A percentile compares a stretch with the other conserved stretches of the same genome.
Evolutionary conservation across 2,797 vertebrate genomes (phyloP).

Genomic region (Limosa lapponica): DNA sequence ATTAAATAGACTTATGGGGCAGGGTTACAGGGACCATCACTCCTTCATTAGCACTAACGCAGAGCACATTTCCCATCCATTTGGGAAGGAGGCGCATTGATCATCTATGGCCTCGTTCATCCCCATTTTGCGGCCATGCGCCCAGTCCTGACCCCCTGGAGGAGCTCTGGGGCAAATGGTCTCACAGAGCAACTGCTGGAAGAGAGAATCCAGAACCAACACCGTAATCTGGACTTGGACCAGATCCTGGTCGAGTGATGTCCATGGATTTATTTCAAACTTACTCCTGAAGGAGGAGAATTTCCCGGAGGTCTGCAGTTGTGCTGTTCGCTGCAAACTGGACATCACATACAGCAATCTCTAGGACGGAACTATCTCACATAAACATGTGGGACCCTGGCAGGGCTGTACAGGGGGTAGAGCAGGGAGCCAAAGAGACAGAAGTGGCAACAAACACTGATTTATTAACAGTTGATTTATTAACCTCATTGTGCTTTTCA

Average conservation of each 20-base stretch:
- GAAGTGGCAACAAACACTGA: neutral
- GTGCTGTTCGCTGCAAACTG: neutral
- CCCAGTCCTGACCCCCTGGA: neutral
- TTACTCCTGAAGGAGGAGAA: neutral
- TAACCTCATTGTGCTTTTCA: neutral
- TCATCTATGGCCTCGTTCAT: neutral
- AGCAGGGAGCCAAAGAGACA: neutral
- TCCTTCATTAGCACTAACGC: neutral
- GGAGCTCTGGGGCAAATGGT: neutral
- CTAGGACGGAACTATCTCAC: accelerated
- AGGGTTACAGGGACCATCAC: neutral
- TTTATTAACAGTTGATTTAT: neutral
- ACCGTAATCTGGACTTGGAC: neutral
- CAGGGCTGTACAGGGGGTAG: neutral
- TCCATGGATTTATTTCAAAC: neutral
- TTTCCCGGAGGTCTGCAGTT: neutral
- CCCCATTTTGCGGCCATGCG: neutral
- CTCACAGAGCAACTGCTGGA: neutral
- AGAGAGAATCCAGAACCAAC: neutral
- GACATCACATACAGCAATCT: neutral
- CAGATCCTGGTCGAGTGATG: neutral
- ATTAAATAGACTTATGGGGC: neutral
- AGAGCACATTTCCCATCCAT: neutral
- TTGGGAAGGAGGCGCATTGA: neutral
- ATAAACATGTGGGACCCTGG: neutral